Percentiles rank a stretch among this genome's conserved stretches.
Conservation (phyloP, 1,140 invertebrate genomes). For the Nomia melanderi region DNA sequence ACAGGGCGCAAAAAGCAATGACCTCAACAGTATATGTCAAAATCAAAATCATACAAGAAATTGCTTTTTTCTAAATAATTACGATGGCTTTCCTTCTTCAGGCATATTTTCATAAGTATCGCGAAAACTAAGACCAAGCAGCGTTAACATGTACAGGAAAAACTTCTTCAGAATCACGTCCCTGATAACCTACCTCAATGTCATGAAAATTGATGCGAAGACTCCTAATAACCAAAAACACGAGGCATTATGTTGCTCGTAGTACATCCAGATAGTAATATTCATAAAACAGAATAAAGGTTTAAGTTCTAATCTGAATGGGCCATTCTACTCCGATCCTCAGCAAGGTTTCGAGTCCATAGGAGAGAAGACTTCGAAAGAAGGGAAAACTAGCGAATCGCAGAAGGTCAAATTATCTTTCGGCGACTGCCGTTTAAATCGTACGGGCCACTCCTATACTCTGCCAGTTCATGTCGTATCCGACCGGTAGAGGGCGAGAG, state of each 20-base stretch:
- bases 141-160: no score
- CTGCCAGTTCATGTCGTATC: slow-evolving; percentile 48
- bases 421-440: slow-evolving; percentile 65
- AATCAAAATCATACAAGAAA: no score
- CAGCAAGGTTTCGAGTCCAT: slow-evolving; percentile 22
- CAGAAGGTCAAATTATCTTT: slow-evolving; percentile 65
- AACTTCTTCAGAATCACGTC: no score
- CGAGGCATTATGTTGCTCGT: background rate
- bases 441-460: slow-evolving; percentile 44
- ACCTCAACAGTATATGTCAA: no score
- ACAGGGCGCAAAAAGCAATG: no score
- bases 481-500: no score
- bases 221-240: background rate
- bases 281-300: background rate
- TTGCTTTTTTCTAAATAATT: no score
- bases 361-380: slow-evolving; percentile 26
- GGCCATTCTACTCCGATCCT: background rate
- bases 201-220: no score
- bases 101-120: no score
- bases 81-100: no score
- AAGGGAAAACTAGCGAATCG: slow-evolving; percentile 49
- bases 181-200: no score
- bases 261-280: background rate
- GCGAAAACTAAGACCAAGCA: no score
- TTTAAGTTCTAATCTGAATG: slow-evolving; percentile 9